phyloP scores from a whole-genome alignment of 2,113 vertebrate species.

The Heterotilapia buettikoferi region DNA sequence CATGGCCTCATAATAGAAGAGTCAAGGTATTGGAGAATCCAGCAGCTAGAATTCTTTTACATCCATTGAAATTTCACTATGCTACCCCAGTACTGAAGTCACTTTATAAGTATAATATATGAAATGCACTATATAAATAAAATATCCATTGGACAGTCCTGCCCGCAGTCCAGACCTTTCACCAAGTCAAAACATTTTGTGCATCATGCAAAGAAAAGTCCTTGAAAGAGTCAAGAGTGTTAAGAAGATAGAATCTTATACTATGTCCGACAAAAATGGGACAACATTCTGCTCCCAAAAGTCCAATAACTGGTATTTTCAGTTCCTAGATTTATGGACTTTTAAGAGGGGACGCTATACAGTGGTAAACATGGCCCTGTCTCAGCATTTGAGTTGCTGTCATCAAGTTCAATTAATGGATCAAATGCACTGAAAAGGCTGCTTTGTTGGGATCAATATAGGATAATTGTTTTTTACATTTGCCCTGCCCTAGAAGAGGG shows the following conservation, averaged over 20 bases:
- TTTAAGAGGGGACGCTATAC: background rate
- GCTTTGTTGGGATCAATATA: background rate
- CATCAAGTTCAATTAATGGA: background rate
- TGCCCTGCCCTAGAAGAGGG: background rate
- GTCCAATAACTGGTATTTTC: background rate
- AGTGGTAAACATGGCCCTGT: background rate
- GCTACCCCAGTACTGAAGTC: background rate
- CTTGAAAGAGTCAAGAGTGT: background rate
- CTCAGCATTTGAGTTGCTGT: background rate
- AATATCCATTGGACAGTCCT: background rate
- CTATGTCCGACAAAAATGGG: fast-evolving
- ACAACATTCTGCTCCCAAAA: background rate
- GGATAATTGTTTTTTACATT: background rate
- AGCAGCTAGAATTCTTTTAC: background rate
- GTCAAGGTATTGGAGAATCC: background rate
- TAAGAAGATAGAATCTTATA: background rate
- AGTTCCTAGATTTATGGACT: background rate
- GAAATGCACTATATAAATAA: background rate
- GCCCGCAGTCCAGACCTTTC: background rate
- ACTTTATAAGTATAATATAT: background rate
- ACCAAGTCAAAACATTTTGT: background rate
- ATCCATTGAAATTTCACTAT: background rate
- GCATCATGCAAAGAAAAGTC: background rate
- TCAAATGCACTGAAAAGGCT: background rate
- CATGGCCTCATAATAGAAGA: background rate